Evolutionary conservation across 1,140 invertebrate species (phyloP).

Genomic region (Drosophila seguyi): DNA sequence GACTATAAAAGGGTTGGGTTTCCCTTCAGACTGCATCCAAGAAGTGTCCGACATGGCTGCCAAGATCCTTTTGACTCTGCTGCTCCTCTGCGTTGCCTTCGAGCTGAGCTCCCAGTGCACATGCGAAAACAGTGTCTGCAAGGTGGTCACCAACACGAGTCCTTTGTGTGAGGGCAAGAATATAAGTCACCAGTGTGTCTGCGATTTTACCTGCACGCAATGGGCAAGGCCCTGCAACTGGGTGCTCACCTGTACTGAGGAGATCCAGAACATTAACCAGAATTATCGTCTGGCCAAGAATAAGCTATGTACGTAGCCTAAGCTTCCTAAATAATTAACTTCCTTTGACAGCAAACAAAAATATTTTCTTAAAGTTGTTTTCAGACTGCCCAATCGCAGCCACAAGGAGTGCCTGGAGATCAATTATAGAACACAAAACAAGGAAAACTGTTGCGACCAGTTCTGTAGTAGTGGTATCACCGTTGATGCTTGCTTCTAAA

Average conservation of each 20-base stretch:
- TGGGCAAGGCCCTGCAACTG: slow-evolving; percentile 51
- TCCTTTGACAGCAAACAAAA: too few relatives aligned
- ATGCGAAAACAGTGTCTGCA: slow-evolving; percentile 1
- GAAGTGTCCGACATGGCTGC: slow-evolving; percentile 14
- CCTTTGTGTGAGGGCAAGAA: background rate
- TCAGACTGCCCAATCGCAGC: slow-evolving; percentile 15
- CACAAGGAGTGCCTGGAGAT: slow-evolving; percentile 32
- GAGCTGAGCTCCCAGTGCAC: background rate
- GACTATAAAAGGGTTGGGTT: slow-evolving; percentile 24
- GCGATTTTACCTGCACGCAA: slow-evolving; percentile 46
- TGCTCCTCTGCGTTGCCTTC: slow-evolving; percentile 1
- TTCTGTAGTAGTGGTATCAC: background rate
- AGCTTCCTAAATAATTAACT: too few relatives aligned
- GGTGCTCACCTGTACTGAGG: slow-evolving; percentile 19
- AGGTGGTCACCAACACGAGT: background rate
- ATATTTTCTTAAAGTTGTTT: slow-evolving; percentile 8
- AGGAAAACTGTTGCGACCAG: slow-evolving; percentile 25
- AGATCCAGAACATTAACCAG: slow-evolving; percentile 26
- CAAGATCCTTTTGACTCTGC: slow-evolving; percentile 16
- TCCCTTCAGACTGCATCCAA: background rate
- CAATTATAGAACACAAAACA: slow-evolving; percentile 18
- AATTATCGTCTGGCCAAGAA: background rate
- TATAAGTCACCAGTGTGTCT: slow-evolving; percentile 28
- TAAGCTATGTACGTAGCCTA: slow-evolving; percentile 28
- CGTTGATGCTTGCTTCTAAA: background rate